These are phyloP conservation scores for Entomobrya multifasciata DNA, from an alignment of 2,888 invertebrate species.

Conservation along the genomic window DNA sequence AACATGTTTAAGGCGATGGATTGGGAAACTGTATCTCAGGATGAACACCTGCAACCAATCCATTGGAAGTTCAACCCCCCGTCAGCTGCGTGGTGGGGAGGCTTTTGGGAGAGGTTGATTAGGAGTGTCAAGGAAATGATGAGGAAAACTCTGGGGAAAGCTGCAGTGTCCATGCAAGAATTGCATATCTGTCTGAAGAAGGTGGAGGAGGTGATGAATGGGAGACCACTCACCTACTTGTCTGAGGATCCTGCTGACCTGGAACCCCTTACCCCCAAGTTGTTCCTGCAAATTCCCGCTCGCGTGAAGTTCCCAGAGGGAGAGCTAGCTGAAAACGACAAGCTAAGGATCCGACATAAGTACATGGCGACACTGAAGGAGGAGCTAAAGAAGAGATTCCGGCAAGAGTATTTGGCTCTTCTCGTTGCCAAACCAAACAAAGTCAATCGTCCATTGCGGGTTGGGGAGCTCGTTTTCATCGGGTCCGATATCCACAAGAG, in stretches of 20 bases:
- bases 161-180: not conserved
- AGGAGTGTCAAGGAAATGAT: slow-evolving; percentile 5
- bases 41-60: not conserved
- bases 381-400: not conserved
- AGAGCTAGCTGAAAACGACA: not conserved
- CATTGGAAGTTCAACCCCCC: slow-evolving; percentile 20
- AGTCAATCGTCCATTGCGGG: not conserved
- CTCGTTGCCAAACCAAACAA: not conserved
- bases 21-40: not conserved
- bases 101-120: slow-evolving; percentile 29
- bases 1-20: slow-evolving; percentile 69
- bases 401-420: slow-evolving; percentile 9
- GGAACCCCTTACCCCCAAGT: not conserved
- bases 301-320: not conserved
- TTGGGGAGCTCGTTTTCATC: slow-evolving; percentile 15
- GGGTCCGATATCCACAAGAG: slow-evolving; percentile 3
- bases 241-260: slow-evolving; percentile 5
- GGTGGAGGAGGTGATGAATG: slow-evolving; percentile 1
- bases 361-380: not conserved
- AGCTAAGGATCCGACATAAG: not conserved
- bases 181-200: not conserved
- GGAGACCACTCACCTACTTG: slow-evolving; percentile 24
- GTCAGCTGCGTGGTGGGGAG: slow-evolving; percentile 38
- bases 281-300: not conserved
- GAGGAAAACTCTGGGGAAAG: not conserved